Conservation (phyloP, 1,140 invertebrate genomes). For the Artemia franciscana region DNA sequence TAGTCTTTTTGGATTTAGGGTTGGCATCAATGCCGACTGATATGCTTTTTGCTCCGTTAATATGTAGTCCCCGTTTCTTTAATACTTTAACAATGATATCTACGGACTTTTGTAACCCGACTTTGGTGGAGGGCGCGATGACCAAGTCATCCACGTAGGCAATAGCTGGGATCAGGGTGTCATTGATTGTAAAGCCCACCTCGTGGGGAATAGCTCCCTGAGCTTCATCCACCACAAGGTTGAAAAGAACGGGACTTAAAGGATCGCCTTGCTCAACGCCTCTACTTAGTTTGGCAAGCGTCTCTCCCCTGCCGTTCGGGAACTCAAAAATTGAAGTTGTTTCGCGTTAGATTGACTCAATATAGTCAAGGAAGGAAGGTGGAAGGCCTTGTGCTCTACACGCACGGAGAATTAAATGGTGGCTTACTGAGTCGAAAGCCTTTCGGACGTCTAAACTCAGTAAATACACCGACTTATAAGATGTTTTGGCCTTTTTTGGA, state of each 20-base stretch:
- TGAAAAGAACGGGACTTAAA: slow-evolving; percentile 25
- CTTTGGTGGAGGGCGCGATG: slow-evolving; percentile 9
- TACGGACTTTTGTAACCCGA: slow-evolving; percentile 10
- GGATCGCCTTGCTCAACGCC: slow-evolving; percentile 28
- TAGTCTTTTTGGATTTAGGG: slow-evolving; percentile 2
- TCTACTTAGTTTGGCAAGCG: slow-evolving; percentile 4
- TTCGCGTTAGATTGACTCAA: background rate
- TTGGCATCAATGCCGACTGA: slow-evolving; percentile 9
- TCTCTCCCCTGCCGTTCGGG: background rate
- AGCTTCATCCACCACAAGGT: slow-evolving; percentile 21
- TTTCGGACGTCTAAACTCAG: background rate
- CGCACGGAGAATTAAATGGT: background rate
- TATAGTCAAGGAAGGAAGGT: background rate
- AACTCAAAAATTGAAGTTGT: background rate
- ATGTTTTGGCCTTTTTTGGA: background rate
- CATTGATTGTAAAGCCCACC: slow-evolving; percentile 1
- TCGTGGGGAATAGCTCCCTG: slow-evolving; percentile 11
- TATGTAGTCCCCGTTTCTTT: slow-evolving; percentile 5
- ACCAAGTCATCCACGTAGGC: slow-evolving; percentile 19
- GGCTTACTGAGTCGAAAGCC: slow-evolving; percentile 4
- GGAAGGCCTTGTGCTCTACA: background rate
- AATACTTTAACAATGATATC: slow-evolving; percentile 7
- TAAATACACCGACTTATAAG: background rate
- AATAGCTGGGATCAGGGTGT: slow-evolving; percentile 7
- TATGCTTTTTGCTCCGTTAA: slow-evolving; percentile 12